These are phyloP conservation scores for Cheilosia impressa DNA, from an alignment of 2,888 invertebrate species.

Conservation along the genomic window DNA sequence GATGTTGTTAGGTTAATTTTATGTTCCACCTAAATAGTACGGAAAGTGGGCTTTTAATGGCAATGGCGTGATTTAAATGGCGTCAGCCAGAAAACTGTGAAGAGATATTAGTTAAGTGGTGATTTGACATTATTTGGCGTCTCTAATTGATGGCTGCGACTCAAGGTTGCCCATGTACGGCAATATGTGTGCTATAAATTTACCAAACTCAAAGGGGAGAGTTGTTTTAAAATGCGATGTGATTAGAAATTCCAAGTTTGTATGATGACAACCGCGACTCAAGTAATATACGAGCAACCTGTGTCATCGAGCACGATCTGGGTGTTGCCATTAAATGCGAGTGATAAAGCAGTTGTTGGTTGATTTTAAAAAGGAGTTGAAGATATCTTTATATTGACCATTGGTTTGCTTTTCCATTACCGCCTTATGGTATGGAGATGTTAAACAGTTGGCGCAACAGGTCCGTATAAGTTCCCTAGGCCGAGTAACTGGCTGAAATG, in stretches of 20 bases:
- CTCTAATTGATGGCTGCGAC: slow-evolving; percentile 53
- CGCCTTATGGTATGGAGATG: too few relatives aligned
- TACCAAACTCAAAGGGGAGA: slow-evolving; percentile 11
- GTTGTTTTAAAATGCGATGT: slow-evolving; percentile 11
- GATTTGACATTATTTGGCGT: slow-evolving; percentile 71
- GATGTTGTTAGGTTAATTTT: slow-evolving; percentile 74
- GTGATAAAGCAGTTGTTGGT: too few relatives aligned
- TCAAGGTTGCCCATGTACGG: slow-evolving; percentile 43
- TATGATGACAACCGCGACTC: slow-evolving; percentile 23
- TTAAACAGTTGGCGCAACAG: too few relatives aligned
- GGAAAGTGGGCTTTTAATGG: slow-evolving; percentile 70
- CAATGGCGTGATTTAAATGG: slow-evolving; percentile 69
- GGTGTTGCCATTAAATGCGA: too few relatives aligned
- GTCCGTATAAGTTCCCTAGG: too few relatives aligned
- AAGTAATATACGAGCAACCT: not conserved
- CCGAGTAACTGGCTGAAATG: too few relatives aligned
- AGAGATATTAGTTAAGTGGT: slow-evolving; percentile 67
- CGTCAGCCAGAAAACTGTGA: slow-evolving; percentile 65
- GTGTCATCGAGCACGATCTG: too few relatives aligned
- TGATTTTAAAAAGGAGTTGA: too few relatives aligned
- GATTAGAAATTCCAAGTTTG: slow-evolving; percentile 36
- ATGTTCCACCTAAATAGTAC: slow-evolving; percentile 66
- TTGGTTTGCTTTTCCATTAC: too few relatives aligned
- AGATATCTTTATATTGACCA: too few relatives aligned
- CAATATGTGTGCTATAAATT: slow-evolving; percentile 62